Conservation (phyloP, 2,888 invertebrate genomes). For the Pseudolycoriella hygida region DNA sequence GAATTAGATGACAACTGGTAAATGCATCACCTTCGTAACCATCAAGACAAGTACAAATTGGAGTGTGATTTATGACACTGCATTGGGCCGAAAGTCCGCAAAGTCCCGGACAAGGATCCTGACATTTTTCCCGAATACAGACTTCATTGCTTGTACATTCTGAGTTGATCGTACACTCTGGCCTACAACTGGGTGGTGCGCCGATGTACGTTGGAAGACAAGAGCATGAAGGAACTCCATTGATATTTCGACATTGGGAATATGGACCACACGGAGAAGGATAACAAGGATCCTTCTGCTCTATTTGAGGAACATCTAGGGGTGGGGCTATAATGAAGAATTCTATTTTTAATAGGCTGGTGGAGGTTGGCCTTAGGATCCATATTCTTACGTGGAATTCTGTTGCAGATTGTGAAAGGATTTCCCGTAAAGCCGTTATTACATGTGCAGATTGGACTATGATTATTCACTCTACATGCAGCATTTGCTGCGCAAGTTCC, state of each 20-base stretch:
- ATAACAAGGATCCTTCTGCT: slow-evolving; percentile 62
- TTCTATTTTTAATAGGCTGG: too few relatives aligned
- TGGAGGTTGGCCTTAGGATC: neutral
- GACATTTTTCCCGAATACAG: slow-evolving; percentile 66
- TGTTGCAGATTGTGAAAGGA: slow-evolving; percentile 42
- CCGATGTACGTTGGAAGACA: slow-evolving; percentile 56
- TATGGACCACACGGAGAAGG: slow-evolving; percentile 70
- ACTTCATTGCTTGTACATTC: slow-evolving; percentile 62
- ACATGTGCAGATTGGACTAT: slow-evolving; percentile 55
- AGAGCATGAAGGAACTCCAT: slow-evolving; percentile 38
- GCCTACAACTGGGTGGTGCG: slow-evolving; percentile 52
- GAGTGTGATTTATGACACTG: slow-evolving; percentile 60
- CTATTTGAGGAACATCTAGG: slow-evolving; percentile 29
- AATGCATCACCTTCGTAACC: slow-evolving; percentile 71
- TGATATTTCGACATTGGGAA: slow-evolving; percentile 42
- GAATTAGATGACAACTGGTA: slow-evolving; percentile 33
- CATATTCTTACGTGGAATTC: slow-evolving; percentile 40
- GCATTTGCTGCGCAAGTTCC: slow-evolving; percentile 56
- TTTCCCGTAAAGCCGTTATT: slow-evolving; percentile 43
- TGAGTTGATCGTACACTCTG: slow-evolving; percentile 57
- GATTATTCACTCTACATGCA: slow-evolving; percentile 51
- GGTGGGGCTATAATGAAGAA: slow-evolving; percentile 40
- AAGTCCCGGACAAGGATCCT: slow-evolving; percentile 64
- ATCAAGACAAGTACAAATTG: slow-evolving; percentile 65
- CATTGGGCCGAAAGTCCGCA: slow-evolving; percentile 74